These are phyloP conservation scores for Orientallactaga sibirica DNA, from an alignment of 2,797 vertebrate genomes.

Conservation along the genomic window DNA sequence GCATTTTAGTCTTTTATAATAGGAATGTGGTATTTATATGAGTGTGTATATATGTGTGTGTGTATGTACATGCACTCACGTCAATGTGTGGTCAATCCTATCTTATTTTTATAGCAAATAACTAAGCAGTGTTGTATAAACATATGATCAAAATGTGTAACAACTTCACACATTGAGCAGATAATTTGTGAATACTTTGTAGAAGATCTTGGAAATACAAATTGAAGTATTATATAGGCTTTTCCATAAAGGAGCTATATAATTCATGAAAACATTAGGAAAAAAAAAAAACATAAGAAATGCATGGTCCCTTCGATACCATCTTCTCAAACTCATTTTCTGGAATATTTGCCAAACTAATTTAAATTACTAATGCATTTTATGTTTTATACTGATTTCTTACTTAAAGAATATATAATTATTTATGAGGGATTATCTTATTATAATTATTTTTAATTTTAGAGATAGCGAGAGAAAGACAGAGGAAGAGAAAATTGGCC, in stretches of 20 bases:
- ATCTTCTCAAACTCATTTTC: neutral
- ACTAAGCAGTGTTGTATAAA: conserved; percentile 5
- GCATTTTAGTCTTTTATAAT: conserved; percentile 7
- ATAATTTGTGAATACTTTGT: neutral
- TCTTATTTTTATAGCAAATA: neutral
- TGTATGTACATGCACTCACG: no score
- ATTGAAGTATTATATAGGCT: neutral
- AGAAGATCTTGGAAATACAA: neutral
- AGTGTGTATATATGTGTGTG: no score
- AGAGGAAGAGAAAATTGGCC: no score
- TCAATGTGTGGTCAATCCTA: neutral
- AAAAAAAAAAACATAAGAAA: neutral
- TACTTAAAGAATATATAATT: no score
- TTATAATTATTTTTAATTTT: no score
- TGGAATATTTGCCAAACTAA: neutral
- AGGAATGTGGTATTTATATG: accelerated
- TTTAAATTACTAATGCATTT: neutral
- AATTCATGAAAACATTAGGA: neutral
- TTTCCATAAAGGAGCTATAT: neutral
- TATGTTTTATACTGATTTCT: no score
- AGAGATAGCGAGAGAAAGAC: no score
- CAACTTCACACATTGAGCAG: neutral
- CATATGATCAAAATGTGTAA: neutral
- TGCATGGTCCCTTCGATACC: neutral
- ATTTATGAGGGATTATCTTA: no score